Conservation (phyloP, 2,113 vertebrate genomes). For the Tetrax tetrax region DNA sequence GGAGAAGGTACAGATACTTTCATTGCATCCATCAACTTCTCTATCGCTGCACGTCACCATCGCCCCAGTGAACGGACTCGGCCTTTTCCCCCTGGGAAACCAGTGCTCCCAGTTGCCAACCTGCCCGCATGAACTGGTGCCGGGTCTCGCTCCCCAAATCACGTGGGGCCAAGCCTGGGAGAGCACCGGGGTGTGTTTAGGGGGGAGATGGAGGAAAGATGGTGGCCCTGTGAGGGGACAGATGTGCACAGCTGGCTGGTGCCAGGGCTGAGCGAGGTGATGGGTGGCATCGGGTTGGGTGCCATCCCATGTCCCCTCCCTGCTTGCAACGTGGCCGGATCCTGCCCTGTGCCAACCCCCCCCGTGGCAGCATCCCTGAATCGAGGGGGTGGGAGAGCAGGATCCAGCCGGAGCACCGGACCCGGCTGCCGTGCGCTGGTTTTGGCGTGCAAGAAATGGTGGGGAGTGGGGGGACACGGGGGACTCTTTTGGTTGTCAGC, state of each 20-base stretch:
- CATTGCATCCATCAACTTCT: constrained; percentile 27
- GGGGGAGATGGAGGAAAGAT: not conserved
- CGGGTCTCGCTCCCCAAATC: not conserved
- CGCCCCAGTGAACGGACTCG: not conserved
- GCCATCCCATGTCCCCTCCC: not conserved
- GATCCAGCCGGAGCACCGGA: not conserved
- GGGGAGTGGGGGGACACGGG: fast-evolving
- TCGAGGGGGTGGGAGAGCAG: not conserved
- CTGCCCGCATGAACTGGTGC: not conserved
- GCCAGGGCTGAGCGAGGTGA: not conserved
- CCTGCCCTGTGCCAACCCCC: not conserved
- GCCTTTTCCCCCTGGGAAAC: not conserved
- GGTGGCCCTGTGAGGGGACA: not conserved
- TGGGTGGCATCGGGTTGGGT: not conserved
- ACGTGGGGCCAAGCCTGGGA: not conserved
- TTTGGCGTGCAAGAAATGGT: not conserved
- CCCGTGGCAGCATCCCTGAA: constrained; percentile 24
- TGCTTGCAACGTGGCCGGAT: fast-evolving
- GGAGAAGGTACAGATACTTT: constrained; percentile 43
- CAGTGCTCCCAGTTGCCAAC: constrained; percentile 27
- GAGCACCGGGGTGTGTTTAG: not conserved
- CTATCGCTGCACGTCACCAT: not conserved
- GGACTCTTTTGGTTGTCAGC: constrained; percentile 73
- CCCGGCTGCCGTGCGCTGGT: not conserved
- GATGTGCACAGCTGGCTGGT: not conserved